A percentile compares a stretch with the other conserved stretches of the same genome.
These are phyloP conservation scores for Drosophila neotestacea DNA, from an alignment of 2,888 invertebrate species.

Conservation along the genomic window DNA sequence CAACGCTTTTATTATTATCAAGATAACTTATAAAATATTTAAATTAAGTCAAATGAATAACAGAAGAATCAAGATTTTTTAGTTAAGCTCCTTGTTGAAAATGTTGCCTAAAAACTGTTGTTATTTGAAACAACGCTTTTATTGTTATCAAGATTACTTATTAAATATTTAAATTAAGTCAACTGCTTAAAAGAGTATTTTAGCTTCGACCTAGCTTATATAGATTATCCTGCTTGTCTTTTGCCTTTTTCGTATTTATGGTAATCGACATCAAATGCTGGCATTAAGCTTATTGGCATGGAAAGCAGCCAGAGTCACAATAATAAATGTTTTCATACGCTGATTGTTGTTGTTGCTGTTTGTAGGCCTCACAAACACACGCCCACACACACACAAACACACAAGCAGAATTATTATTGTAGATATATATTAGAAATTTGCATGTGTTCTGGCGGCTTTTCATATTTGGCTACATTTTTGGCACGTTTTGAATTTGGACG, in stretches of 20 bases:
- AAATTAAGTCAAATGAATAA: no score
- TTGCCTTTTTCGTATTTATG: slow-evolving; percentile 64
- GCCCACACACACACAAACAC: slow-evolving; percentile 12
- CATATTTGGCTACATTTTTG: slow-evolving; percentile 52
- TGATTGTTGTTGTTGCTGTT: slow-evolving; percentile 39
- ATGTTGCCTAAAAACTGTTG: no score
- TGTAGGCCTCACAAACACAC: slow-evolving; percentile 35
- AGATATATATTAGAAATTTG: slow-evolving; percentile 41
- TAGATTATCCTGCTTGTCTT: slow-evolving; percentile 16
- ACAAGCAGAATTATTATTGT: slow-evolving; percentile 38
- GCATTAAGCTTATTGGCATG: slow-evolving; percentile 76
- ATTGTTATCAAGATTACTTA: neutral
- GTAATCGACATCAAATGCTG: slow-evolving; percentile 78
- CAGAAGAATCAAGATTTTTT: no score
- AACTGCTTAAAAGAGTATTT: slow-evolving; percentile 28
- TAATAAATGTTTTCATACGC: slow-evolving; percentile 50
- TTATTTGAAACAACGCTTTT: no score
- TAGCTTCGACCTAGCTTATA: neutral
- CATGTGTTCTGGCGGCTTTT: slow-evolving; percentile 46
- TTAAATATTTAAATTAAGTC: neutral
- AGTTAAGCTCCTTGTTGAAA: no score
- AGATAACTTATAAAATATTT: no score
- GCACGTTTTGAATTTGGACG: slow-evolving; percentile 60
- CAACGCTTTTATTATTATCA: no score
- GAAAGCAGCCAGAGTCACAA: slow-evolving; percentile 55